Conservation (phyloP, 35 echinoderm and acorn worm species). For the Lytechinus variegatus region DNA sequence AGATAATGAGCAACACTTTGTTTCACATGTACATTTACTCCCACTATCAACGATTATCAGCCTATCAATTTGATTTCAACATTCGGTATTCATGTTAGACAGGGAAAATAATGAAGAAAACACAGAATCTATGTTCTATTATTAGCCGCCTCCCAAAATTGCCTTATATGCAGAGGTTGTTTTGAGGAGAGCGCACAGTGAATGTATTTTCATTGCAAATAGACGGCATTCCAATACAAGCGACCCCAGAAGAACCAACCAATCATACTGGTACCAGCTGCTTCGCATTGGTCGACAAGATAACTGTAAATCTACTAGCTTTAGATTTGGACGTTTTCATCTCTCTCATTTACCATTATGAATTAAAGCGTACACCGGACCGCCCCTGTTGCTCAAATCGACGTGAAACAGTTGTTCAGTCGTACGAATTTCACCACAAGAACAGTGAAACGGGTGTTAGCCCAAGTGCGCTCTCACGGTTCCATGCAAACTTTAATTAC, state of each 20-base stretch:
- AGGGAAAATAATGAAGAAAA: not conserved
- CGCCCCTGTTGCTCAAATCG: not conserved
- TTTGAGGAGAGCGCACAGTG: slow-evolving; percentile 31
- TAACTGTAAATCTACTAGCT: slow-evolving; percentile 42
- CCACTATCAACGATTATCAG: not conserved
- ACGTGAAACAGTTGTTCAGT: not conserved
- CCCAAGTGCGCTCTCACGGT: slow-evolving; percentile 2
- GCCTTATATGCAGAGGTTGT: slow-evolving; percentile 45
- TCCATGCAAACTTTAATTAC: not conserved
- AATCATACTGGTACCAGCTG: slow-evolving; percentile 47
- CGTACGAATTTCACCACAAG: not conserved
- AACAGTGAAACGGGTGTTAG: not conserved
- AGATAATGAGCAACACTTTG: not conserved
- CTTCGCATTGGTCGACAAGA: slow-evolving; percentile 54
- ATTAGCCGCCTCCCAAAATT: slow-evolving; percentile 30
- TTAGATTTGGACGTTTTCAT: slow-evolving; percentile 31
- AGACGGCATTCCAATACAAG: slow-evolving; percentile 51
- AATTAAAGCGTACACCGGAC: not conserved
- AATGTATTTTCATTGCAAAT: slow-evolving; percentile 58
- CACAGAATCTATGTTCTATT: slow-evolving; percentile 27
- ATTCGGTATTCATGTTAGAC: not conserved
- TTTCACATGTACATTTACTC: not conserved
- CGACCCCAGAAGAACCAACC: slow-evolving; percentile 47
- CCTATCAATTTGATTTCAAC: not conserved
- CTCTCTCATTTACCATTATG: not conserved